A percentile compares a stretch with the other conserved stretches of the same genome.
Evolutionary conservation across 2,113 vertebrate species (phyloP).

Genomic region (Pantherophis guttatus): DNA sequence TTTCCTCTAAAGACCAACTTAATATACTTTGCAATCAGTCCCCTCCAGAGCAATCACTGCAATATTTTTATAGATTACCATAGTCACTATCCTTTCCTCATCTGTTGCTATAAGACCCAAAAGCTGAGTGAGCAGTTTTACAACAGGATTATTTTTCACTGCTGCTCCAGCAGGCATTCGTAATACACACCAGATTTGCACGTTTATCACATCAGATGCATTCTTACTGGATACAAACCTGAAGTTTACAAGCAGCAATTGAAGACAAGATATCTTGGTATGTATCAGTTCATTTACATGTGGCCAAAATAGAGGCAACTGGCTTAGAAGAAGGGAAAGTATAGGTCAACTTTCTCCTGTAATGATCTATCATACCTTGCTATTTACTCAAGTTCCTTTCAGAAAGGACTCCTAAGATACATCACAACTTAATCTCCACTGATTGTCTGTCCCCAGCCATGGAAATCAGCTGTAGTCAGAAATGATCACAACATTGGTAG

Average conservation of each 20-base stretch:
- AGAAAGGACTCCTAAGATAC: not conserved
- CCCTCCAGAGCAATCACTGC: not conserved
- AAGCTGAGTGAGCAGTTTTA: not conserved
- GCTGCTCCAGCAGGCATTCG: not conserved
- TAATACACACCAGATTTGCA: not conserved
- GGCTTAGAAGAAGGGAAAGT: not conserved
- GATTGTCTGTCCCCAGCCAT: not conserved
- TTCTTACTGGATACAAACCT: not conserved
- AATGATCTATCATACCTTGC: not conserved
- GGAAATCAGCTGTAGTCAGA: not conserved
- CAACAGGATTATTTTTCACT: not conserved
- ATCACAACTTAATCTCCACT: not conserved
- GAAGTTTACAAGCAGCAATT: not conserved
- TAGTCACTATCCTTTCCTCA: not conserved
- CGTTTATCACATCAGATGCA: not conserved
- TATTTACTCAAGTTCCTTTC: not conserved
- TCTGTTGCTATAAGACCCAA: not conserved
- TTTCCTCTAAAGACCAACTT: not conserved
- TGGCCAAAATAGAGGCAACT: not conserved
- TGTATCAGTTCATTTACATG: not conserved
- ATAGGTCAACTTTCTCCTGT: not conserved
- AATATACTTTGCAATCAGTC: not conserved
- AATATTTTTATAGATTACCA: not conserved
- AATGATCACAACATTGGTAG: not conserved
- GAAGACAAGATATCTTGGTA: not conserved